Evolutionary conservation across 64 coral and sea anemone genomes (phyloP).

Genomic region (Stichodactyla helianthus): DNA sequence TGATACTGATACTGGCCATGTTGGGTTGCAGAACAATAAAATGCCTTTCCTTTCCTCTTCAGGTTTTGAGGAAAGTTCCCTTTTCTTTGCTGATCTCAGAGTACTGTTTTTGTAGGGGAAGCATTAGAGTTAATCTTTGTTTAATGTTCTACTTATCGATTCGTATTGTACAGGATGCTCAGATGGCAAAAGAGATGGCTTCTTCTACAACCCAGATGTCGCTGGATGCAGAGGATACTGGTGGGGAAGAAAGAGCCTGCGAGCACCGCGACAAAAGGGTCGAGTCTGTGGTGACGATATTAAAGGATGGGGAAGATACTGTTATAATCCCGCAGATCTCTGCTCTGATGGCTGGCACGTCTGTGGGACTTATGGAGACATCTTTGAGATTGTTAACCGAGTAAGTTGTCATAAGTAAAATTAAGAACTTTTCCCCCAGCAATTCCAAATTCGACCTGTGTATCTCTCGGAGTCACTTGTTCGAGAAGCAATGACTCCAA

Average conservation of each 20-base stretch:
- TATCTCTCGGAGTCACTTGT: too few species aligned
- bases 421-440: not conserved
- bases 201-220: conserved; percentile 66
- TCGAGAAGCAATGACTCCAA: too few species aligned
- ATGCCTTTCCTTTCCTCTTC: too few species aligned
- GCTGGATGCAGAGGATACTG: conserved; percentile 77
- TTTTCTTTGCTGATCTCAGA: too few species aligned
- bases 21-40: too few species aligned
- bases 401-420: conserved; percentile 18
- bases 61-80: too few species aligned
- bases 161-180: conserved; percentile 59
- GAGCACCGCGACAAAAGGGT: conserved; percentile 38
- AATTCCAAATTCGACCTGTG: too few species aligned
- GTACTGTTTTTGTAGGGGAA: too few species aligned
- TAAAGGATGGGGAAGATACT: conserved; percentile 26
- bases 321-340: conserved; percentile 57
- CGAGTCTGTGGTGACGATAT: conserved; percentile 69
- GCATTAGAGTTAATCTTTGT: too few species aligned
- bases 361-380: conserved; percentile 80
- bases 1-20: too few species aligned
- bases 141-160: not conserved
- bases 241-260: conserved; percentile 55
- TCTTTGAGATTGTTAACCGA: conserved; percentile 75
- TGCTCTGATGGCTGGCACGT: conserved; percentile 68
- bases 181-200: conserved; percentile 74